phyloP scores from a whole-genome alignment of 2,888 invertebrate species.

The Ernsta delagoae region DNA sequence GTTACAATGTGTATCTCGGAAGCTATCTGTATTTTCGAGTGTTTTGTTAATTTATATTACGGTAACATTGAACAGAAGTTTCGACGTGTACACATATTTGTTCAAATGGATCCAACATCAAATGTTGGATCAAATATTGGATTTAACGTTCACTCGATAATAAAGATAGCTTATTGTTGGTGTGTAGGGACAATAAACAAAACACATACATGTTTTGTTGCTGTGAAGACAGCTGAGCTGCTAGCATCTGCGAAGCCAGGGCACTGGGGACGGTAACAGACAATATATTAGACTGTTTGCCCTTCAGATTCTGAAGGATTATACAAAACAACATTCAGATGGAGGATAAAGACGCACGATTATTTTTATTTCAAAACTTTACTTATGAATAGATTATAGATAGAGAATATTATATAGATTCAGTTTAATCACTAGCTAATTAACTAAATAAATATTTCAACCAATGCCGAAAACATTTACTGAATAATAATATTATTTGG shows the following conservation, averaged over 20 bases:
- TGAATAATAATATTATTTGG: too few relatives aligned
- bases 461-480: too few relatives aligned
- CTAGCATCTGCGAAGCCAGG: slow-evolving; percentile 98
- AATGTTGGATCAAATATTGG: slow-evolving; percentile 6
- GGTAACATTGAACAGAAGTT: slow-evolving; percentile 8
- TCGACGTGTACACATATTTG: not conserved
- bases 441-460: too few relatives aligned
- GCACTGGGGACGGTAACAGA: slow-evolving; percentile 93
- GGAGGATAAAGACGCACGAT: slow-evolving; percentile 71
- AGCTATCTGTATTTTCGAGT: slow-evolving; percentile 62
- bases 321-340: slow-evolving; percentile 31
- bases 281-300: slow-evolving; percentile 64
- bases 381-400: too few relatives aligned
- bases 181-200: slow-evolving; percentile 74
- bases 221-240: slow-evolving; percentile 95
- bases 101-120: not conserved
- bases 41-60: slow-evolving; percentile 21
- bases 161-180: slow-evolving; percentile 55
- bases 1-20: slow-evolving; percentile 67
- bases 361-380: too few relatives aligned
- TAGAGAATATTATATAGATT: too few relatives aligned
- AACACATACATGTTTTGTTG: slow-evolving; percentile 97
- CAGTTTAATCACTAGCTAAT: too few relatives aligned
- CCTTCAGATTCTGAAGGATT: slow-evolving; percentile 50
- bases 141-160: slow-evolving; percentile 21